Conservation (phyloP, 64 coral and sea anemone genomes). For the Stichodactyla mertensii region DNA sequence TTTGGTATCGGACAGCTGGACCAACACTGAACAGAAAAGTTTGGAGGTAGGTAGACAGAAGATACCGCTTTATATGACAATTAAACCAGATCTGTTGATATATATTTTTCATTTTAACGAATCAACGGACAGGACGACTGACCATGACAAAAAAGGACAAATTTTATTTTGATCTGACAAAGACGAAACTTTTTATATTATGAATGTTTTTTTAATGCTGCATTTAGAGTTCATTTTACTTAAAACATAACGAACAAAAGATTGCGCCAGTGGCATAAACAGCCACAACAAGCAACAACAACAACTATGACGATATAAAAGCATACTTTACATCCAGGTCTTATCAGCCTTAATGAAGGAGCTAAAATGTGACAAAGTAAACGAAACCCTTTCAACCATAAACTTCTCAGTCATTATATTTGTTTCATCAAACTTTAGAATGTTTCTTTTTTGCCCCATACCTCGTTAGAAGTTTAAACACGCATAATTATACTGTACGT, state of each 20-base stretch:
- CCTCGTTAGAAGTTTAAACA: background rate
- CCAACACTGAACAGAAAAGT: background rate
- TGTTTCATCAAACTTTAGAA: background rate
- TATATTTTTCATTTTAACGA: background rate
- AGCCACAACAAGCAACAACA: background rate
- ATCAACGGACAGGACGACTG: background rate
- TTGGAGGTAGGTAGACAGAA: background rate
- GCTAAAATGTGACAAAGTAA: background rate
- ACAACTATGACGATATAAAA: background rate
- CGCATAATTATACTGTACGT: background rate
- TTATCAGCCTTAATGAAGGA: background rate
- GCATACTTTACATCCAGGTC: background rate
- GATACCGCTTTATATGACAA: background rate
- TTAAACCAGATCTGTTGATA: too few species aligned
- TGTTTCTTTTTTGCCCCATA: background rate
- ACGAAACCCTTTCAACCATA: background rate
- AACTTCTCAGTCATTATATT: background rate
- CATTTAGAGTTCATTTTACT: background rate
- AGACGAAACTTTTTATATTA: background rate
- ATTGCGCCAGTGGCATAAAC: too few species aligned
- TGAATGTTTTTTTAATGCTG: background rate
- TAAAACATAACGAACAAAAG: background rate
- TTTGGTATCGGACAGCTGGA: background rate
- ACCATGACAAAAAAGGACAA: background rate
- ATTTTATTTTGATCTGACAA: background rate